Conservation (phyloP, 2,888 invertebrate species). For the Hyalella azteca region DNA sequence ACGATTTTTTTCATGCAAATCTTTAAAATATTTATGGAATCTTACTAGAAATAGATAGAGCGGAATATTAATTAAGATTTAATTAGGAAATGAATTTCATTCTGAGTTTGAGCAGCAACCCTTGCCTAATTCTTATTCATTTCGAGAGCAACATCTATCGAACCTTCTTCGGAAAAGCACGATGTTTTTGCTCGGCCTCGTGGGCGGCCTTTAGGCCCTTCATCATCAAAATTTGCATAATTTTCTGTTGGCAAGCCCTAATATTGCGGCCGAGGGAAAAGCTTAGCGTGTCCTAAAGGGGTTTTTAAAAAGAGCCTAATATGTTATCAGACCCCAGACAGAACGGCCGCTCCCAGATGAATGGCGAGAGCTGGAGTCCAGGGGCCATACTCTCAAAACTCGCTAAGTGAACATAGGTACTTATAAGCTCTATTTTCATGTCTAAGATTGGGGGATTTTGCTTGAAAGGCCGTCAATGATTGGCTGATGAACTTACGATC, state of each 20-base stretch:
- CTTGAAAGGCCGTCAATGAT: no score
- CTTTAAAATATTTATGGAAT: no score
- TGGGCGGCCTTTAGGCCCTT: background rate
- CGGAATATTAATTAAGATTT: background rate
- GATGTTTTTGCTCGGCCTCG: background rate
- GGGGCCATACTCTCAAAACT: no score
- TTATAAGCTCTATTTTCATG: no score
- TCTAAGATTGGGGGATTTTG: no score
- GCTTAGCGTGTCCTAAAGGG: constrained; percentile 9
- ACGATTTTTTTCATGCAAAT: no score
- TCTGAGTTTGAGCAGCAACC: no score
- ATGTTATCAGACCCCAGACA: constrained; percentile 4
- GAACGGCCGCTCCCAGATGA: background rate
- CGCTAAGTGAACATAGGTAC: no score
- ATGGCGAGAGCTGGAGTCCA: background rate
- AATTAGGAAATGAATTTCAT: background rate
- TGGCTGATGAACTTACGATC: no score
- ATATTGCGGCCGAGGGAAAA: constrained; percentile 10
- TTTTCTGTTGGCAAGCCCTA: constrained; percentile 21
- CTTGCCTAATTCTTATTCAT: background rate
- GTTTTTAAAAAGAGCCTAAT: constrained; percentile 9
- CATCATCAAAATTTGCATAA: constrained; percentile 24
- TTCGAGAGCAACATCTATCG: background rate
- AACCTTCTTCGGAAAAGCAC: background rate
- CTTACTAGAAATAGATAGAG: no score